phyloP scores from a whole-genome alignment of 2,888 invertebrate species.

The Ephialtes manifestator region DNA sequence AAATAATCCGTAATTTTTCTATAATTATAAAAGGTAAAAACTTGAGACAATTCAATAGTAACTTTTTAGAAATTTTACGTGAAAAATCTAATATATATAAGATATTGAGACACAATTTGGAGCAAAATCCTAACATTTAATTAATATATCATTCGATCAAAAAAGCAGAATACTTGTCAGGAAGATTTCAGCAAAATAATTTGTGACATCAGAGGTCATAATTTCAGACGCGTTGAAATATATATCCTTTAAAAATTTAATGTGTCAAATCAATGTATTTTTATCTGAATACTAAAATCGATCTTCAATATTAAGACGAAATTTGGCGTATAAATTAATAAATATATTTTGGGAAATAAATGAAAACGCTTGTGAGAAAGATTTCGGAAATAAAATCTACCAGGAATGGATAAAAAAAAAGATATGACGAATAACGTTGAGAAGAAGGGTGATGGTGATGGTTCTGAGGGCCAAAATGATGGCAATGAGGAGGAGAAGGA shows the following conservation, averaged over 20 bases:
- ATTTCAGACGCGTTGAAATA: too few relatives aligned
- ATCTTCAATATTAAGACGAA: background rate
- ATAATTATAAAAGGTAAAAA: background rate
- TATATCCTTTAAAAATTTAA: background rate
- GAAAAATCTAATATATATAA: background rate
- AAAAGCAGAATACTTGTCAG: background rate
- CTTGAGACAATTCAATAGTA: background rate
- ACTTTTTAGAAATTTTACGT: background rate
- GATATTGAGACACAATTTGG: background rate
- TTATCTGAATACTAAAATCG: background rate
- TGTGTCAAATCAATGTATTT: background rate
- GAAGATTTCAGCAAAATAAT: too few relatives aligned
- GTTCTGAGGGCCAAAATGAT: conserved; percentile 47
- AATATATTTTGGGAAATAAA: background rate
- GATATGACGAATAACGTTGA: conserved; percentile 49
- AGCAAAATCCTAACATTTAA: background rate
- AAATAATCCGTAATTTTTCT: background rate
- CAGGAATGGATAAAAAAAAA: conserved; percentile 10
- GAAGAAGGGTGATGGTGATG: conserved; percentile 65
- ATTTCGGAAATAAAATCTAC: conserved; percentile 4
- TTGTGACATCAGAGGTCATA: too few relatives aligned
- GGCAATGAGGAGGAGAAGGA: conserved; percentile 53
- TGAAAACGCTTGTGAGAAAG: background rate
- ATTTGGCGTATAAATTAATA: background rate
- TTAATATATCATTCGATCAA: background rate